Base-by-base conservation (phyloP, 2,797 vertebrate genomes). In the Pangasius macronema region DNA sequence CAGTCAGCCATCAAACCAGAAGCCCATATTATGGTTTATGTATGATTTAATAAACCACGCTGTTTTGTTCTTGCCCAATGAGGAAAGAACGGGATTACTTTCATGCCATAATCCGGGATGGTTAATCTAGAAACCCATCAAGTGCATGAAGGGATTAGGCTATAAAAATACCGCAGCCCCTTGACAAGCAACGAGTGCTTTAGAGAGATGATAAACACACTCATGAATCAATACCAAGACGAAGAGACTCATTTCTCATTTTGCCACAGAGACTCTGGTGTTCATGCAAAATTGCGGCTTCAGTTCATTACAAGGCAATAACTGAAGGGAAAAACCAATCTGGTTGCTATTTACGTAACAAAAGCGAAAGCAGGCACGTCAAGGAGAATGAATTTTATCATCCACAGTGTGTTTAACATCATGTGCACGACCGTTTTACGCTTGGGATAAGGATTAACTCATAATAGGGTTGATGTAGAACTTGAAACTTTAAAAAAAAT, bases 81-180 rank as follows among this genome's bases (percentile, higher is more conserved):
- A 42, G 55, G 30, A 67, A 83, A 81, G 76, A 70, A 81, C 63
- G 84, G 65, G 82, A 84, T 79, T 81, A 76, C 61, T 65, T 87
- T 83, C 39, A 70, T 49, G n/a, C 55, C 70, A 65, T 91, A 93
- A 92, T 91, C 92, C 77, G 18, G 51, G 83, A 53, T 68, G 76
- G 80, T 92, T 92, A 93, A 92, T 91, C 91, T 85, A 51, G n/a
- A 49, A 68, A 42, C 14, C 51, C 36, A 57, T 70, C 30, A 36
- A 55, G 49, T 53, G n/a, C 30, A 57, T 5, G 82, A 68, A 85
- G 49, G 79, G 88, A 87, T 91, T 91, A 89, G 20, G 24, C 33
- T 85, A 68, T 33, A 49, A 27, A 89, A 88, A 85, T 88, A 91
- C 84, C 67, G 36, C 76, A 85, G 70, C 73, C 61, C 82, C 20